Evolutionary conservation across 1,140 invertebrate species (phyloP).

Genomic region (Solenopsis invicta): DNA sequence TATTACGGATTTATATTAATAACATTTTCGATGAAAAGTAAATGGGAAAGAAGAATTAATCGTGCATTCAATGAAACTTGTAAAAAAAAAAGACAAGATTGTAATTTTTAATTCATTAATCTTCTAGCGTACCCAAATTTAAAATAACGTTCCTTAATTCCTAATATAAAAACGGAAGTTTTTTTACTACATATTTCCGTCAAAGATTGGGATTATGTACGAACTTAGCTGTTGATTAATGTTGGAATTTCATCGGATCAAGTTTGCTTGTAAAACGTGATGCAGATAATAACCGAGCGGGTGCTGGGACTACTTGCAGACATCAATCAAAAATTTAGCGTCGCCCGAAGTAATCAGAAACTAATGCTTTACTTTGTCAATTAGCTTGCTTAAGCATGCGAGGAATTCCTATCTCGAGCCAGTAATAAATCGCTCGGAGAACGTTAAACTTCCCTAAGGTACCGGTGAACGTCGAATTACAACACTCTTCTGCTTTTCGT

Average conservation of each 20-base stretch:
- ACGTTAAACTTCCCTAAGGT: conserved; percentile 26
- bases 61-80: neutral
- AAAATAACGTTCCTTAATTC: neutral
- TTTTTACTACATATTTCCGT: neutral
- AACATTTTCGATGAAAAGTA: neutral
- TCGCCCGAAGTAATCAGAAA: conserved; percentile 40
- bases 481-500: conserved; percentile 22
- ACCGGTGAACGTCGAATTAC: conserved; percentile 23
- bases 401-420: conserved; percentile 39
- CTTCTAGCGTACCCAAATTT: neutral
- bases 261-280: conserved; percentile 36
- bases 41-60: neutral
- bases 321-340: conserved; percentile 51
- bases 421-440: conserved; percentile 50
- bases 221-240: conserved; percentile 10
- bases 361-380: conserved; percentile 58
- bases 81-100: neutral
- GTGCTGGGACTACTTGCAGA: conserved; percentile 4
- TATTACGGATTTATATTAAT: neutral
- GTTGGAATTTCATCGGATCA: conserved; percentile 35
- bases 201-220: conserved; percentile 12
- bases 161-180: conserved; percentile 9
- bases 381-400: conserved; percentile 52
- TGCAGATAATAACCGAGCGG: conserved; percentile 19
- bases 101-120: conserved; percentile 3